Evolutionary conservation across 2,797 vertebrate species (phyloP).

Genomic region (Knipowitschia caucasica): DNA sequence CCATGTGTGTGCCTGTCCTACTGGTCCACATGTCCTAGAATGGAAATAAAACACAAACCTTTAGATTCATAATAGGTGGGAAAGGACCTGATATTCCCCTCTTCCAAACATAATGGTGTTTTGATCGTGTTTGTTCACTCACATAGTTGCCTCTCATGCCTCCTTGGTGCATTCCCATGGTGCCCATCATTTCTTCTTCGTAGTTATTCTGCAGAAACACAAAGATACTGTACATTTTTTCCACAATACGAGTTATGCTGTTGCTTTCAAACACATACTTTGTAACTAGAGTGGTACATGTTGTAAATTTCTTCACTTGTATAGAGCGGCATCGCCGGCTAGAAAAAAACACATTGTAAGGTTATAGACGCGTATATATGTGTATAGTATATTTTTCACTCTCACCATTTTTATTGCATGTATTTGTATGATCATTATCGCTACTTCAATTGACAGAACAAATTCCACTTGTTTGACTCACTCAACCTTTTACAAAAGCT

Average conservation of each 20-base stretch:
- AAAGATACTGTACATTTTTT: neutral
- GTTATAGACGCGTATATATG: no score
- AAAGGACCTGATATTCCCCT: neutral
- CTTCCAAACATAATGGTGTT: no score
- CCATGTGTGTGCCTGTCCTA: conserved; percentile 7
- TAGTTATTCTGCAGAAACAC: neutral
- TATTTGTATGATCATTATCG: neutral
- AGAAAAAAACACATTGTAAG: neutral
- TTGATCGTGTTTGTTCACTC: neutral
- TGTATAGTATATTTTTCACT: no score
- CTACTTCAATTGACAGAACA: neutral
- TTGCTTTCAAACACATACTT: neutral
- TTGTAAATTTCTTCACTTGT: neutral
- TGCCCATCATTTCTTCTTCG: neutral
- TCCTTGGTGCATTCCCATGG: no score
- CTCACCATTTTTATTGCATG: neutral
- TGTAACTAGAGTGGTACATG: neutral
- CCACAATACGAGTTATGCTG: neutral
- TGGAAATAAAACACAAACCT: conserved; percentile 11
- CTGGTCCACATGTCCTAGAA: conserved; percentile 25
- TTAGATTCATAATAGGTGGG: neutral
- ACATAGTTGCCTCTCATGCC: neutral
- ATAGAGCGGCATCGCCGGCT: neutral
- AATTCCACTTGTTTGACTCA: neutral
- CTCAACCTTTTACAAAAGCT: neutral